A percentile compares a stretch with the other conserved stretches of the same genome.
phyloP scores from a whole-genome alignment of 2,888 invertebrate genomes.

The Epinotia demarniana region DNA sequence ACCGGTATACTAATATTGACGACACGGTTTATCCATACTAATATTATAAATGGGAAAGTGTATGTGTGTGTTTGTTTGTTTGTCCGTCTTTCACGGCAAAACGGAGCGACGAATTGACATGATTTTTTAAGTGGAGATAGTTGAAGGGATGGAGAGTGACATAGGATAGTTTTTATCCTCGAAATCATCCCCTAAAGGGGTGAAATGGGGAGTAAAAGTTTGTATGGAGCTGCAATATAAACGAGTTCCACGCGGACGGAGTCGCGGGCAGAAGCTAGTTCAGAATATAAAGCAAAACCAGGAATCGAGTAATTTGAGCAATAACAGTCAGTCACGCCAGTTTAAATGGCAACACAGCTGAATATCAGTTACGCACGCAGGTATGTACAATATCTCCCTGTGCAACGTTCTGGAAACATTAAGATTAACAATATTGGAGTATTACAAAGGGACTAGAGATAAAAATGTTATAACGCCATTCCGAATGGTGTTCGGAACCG shows the following conservation, averaged over 20 bases:
- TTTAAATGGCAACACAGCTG: slow-evolving; percentile 40
- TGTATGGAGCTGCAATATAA: too few relatives aligned
- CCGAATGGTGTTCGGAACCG: slow-evolving; percentile 15
- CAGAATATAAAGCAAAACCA: slow-evolving; percentile 11
- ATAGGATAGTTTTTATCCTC: too few relatives aligned
- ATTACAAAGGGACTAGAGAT: slow-evolving; percentile 34
- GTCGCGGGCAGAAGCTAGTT: too few relatives aligned
- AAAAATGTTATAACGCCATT: slow-evolving; percentile 25
- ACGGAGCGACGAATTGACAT: too few relatives aligned
- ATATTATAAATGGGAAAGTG: too few relatives aligned
- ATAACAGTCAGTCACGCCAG: slow-evolving; percentile 41
- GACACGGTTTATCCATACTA: not conserved
- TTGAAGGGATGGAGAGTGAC: too few relatives aligned
- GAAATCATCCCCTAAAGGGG: too few relatives aligned
- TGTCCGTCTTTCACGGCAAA: too few relatives aligned
- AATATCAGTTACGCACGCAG: slow-evolving; percentile 44
- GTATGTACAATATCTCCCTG: slow-evolving; percentile 39
- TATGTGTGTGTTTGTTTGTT: too few relatives aligned
- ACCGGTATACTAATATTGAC: not conserved
- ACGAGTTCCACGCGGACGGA: too few relatives aligned
- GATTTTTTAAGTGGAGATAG: too few relatives aligned
- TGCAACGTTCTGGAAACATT: slow-evolving; percentile 41
- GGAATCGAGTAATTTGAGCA: slow-evolving; percentile 31
- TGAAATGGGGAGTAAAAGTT: too few relatives aligned
- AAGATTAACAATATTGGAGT: slow-evolving; percentile 43